A percentile compares a stretch with the other conserved stretches of the same genome.
phyloP scores from a whole-genome alignment of 1,140 invertebrate genomes.

The Drosophila sulfurigaster region DNA sequence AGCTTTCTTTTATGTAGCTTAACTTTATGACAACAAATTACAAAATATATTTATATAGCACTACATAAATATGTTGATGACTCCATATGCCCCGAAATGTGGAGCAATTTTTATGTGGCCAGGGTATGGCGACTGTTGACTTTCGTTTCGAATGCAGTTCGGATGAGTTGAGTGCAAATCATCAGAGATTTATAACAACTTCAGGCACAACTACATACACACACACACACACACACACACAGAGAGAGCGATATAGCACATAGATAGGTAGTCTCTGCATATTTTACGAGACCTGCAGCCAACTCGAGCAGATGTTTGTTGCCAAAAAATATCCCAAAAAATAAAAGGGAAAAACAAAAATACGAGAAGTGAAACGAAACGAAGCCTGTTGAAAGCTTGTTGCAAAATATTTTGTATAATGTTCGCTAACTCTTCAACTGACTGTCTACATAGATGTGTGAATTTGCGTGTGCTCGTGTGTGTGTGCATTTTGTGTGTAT shows the following conservation, averaged over 20 bases:
- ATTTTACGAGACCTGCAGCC: slow-evolving; percentile 49
- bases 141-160: slow-evolving; percentile 37
- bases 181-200: slow-evolving; percentile 56
- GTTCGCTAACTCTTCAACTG: slow-evolving; percentile 48
- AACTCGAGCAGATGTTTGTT: slow-evolving; percentile 24
- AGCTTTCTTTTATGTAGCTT: no score
- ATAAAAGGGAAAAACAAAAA: neutral
- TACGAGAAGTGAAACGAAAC: neutral
- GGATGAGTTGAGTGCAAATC: slow-evolving; percentile 50
- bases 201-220: slow-evolving; percentile 25
- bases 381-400: slow-evolving; percentile 57
- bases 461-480: slow-evolving; percentile 1
- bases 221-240: neutral
- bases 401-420: slow-evolving; percentile 61
- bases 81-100: neutral
- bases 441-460: slow-evolving; percentile 14
- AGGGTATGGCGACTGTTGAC: slow-evolving; percentile 25
- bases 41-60: no score
- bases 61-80: no score
- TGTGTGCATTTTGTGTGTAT: slow-evolving; percentile 25
- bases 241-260: neutral
- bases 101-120: neutral
- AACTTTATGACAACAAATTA: no score
- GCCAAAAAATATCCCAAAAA: slow-evolving; percentile 25
- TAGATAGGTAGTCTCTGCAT: slow-evolving; percentile 41